Conservation (phyloP, 1,140 invertebrate species). For the Medauroidea extradentata region DNA sequence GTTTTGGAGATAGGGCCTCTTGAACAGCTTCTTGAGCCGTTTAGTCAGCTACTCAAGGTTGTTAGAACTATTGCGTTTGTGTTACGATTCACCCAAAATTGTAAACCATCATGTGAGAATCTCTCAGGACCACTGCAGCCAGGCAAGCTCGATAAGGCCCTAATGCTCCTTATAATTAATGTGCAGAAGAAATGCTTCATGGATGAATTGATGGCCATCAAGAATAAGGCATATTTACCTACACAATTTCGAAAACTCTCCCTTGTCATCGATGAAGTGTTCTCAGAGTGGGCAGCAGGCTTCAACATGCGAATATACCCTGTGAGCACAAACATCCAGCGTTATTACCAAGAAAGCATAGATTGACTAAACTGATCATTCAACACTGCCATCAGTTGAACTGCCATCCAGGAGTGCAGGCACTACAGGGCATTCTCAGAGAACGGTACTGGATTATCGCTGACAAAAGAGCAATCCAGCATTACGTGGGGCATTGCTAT, state of each 20-base stretch:
- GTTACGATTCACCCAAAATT: too few species aligned
- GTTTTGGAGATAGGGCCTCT: background rate
- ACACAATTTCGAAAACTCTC: background rate
- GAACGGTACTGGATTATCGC: slow-evolving; percentile 32
- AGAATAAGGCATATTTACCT: background rate
- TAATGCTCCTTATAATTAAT: background rate
- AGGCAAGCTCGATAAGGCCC: background rate
- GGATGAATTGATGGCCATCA: background rate
- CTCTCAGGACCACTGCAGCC: background rate
- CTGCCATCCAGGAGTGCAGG: slow-evolving; percentile 30
- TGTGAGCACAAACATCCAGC: slow-evolving; percentile 14
- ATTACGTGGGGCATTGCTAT: slow-evolving; percentile 27
- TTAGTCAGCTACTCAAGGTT: too few species aligned
- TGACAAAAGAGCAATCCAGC: slow-evolving; percentile 21
- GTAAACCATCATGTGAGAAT: background rate
- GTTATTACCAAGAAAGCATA: too few species aligned
- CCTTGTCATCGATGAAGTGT: slow-evolving; percentile 17
- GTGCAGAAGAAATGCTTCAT: background rate
- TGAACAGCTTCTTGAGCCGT: background rate
- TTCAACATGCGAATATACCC: slow-evolving; percentile 14
- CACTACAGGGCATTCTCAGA: slow-evolving; percentile 22
- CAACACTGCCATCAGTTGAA: slow-evolving; percentile 28
- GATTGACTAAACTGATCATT: slow-evolving; percentile 25
- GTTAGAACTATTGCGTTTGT: too few species aligned
- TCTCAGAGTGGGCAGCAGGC: slow-evolving; percentile 23